phyloP scores from a whole-genome alignment of 2,797 vertebrate genomes.

The Macrochelys suwanniensis region DNA sequence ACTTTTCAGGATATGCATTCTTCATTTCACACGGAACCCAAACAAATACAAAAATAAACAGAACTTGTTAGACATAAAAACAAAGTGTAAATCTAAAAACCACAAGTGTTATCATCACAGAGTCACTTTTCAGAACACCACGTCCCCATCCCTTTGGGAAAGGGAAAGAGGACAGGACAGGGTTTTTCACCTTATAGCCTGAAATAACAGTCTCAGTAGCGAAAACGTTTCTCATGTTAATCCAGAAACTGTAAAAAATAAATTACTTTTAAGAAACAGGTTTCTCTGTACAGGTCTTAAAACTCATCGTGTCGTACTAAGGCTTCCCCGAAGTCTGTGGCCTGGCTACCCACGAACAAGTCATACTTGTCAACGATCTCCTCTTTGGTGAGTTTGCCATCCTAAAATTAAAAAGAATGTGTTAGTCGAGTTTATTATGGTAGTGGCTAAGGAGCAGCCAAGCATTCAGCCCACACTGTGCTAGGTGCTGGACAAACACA shows the following conservation, averaged over 20 bases:
- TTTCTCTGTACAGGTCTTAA: constrained; percentile 72
- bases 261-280: constrained; percentile 86
- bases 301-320: constrained; percentile 93
- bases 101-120: constrained; percentile 48
- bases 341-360: constrained; percentile 95
- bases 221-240: constrained; percentile 75
- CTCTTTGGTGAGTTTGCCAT: constrained; percentile 89
- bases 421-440: neutral
- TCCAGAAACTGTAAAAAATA: constrained; percentile 88
- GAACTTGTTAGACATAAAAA: constrained; percentile 68
- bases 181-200: constrained; percentile 48
- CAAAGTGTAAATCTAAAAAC: constrained; percentile 68
- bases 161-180: constrained; percentile 35
- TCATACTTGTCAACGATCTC: constrained; percentile 93
- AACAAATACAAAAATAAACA: constrained; percentile 77
- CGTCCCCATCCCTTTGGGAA: constrained; percentile 1
- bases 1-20: constrained; percentile 36
- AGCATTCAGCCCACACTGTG: neutral
- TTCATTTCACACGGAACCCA: constrained; percentile 60
- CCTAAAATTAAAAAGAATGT: constrained; percentile 78
- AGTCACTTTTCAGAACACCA: constrained; percentile 48
- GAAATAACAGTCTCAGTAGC: constrained; percentile 77
- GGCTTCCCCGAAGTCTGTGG: constrained; percentile 93
- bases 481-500: neutral
- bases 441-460: neutral